Conservation (phyloP, 2,888 invertebrate species). For the Polia nebulosa region DNA sequence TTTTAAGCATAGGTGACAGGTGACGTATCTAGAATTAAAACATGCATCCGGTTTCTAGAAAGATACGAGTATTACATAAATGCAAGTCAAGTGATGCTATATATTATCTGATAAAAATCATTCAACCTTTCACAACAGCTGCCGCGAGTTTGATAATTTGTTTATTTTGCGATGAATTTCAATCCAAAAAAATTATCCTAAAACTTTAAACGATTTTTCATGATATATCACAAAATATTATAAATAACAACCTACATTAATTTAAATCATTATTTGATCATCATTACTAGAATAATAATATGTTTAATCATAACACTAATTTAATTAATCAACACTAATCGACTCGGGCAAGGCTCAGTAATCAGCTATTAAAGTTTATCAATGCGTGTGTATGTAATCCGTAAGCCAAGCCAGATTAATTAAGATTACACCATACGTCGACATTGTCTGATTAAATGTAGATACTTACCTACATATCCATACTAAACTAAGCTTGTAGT, state of each 20-base stretch:
- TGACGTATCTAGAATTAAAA: no score
- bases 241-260: neutral
- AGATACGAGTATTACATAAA: no score
- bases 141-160: no score
- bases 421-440: constrained; percentile 59
- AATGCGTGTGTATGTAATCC: constrained; percentile 49
- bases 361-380: constrained; percentile 59
- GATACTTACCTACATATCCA: neutral
- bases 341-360: constrained; percentile 37
- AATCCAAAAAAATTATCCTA: no score
- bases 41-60: no score
- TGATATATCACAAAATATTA: no score
- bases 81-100: no score
- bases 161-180: no score
- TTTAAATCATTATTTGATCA: constrained; percentile 1
- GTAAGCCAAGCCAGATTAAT: constrained; percentile 62
- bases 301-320: constrained; percentile 28
- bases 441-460: constrained; percentile 44
- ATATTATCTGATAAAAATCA: no score
- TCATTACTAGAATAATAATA: constrained; percentile 5
- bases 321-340: constrained; percentile 51
- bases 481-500: neutral
- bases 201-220: no score
- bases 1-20: no score
- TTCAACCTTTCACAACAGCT: no score